Evolutionary conservation across 2,113 vertebrate genomes (phyloP).

Genomic region (Maccullochella peelii): DNA sequence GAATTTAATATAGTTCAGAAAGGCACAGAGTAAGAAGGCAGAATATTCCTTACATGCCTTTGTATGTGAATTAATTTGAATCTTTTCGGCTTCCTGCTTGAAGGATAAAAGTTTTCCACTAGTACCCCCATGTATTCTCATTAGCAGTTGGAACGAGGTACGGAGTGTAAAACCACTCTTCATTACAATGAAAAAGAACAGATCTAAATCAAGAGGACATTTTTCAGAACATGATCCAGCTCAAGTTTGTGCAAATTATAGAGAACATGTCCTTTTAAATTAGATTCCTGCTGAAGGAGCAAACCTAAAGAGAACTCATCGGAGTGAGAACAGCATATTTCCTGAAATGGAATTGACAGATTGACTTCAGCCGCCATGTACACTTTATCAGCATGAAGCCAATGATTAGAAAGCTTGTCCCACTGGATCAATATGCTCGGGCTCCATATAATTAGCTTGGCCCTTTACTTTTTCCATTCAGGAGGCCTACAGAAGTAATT

Average conservation of each 20-base stretch:
- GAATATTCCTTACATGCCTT: slow-evolving; percentile 55
- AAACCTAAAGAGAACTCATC: slow-evolving; percentile 17
- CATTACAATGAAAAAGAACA: slow-evolving; percentile 40
- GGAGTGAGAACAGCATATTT: slow-evolving; percentile 20
- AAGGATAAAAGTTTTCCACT: slow-evolving; percentile 52
- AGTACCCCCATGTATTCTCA: slow-evolving; percentile 37
- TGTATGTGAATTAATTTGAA: slow-evolving; percentile 59
- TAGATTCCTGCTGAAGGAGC: slow-evolving; percentile 9
- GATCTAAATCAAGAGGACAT: slow-evolving; percentile 49
- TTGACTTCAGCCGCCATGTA: slow-evolving; percentile 34
- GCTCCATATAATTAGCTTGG: slow-evolving; percentile 63
- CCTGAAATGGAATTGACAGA: slow-evolving; percentile 46
- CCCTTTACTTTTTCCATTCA: slow-evolving; percentile 29
- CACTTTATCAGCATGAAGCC: slow-evolving; percentile 58
- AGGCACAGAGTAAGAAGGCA: slow-evolving; percentile 13
- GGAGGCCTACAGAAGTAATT: slow-evolving; percentile 43
- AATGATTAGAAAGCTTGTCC: slow-evolving; percentile 51
- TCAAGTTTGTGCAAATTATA: slow-evolving; percentile 26
- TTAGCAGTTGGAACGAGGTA: slow-evolving; percentile 25
- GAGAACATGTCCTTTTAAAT: slow-evolving; percentile 8
- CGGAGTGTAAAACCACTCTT: slow-evolving; percentile 24
- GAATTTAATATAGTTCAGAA: slow-evolving; percentile 68
- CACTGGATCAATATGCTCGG: slow-evolving; percentile 65
- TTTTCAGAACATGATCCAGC: slow-evolving; percentile 34
- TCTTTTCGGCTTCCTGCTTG: slow-evolving; percentile 35